phyloP scores from a whole-genome alignment of 2,797 vertebrate species.

The Catharus ustulatus region DNA sequence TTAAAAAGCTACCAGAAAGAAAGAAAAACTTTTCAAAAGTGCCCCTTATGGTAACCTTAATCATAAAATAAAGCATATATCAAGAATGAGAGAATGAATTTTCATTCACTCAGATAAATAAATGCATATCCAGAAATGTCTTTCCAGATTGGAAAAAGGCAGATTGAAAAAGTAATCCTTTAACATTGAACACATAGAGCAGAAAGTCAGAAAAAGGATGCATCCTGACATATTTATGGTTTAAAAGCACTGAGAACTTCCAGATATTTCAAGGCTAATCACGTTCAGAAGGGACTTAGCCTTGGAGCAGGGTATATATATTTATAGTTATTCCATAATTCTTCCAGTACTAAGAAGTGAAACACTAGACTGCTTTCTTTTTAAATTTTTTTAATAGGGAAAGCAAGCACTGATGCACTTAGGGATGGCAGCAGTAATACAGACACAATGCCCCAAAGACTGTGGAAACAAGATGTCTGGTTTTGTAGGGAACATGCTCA shows the following conservation, averaged over 20 bases:
- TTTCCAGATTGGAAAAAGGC: background rate
- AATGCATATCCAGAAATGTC: background rate
- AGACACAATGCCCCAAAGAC: background rate
- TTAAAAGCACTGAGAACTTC: conserved; percentile 29
- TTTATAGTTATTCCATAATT: conserved; percentile 6
- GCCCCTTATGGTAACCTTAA: background rate
- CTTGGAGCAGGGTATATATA: background rate
- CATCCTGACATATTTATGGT: conserved; percentile 20
- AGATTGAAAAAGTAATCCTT: background rate
- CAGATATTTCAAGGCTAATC: background rate
- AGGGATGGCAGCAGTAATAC: background rate
- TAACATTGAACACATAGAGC: conserved; percentile 1
- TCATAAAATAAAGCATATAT: background rate
- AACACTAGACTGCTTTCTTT: background rate
- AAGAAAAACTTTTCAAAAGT: background rate
- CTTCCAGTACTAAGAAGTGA: background rate
- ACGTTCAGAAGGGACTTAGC: background rate
- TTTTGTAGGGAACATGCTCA: background rate
- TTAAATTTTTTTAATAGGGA: background rate
- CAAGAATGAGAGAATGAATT: background rate
- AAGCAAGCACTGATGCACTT: background rate
- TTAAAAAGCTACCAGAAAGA: background rate
- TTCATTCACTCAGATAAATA: background rate
- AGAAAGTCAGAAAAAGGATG: background rate
- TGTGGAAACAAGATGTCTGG: background rate